Evolutionary conservation across 2,797 vertebrate species (phyloP), one percentile per base, ranked within the genome.

Genomic region (Anomalospiza imberbis): DNA sequence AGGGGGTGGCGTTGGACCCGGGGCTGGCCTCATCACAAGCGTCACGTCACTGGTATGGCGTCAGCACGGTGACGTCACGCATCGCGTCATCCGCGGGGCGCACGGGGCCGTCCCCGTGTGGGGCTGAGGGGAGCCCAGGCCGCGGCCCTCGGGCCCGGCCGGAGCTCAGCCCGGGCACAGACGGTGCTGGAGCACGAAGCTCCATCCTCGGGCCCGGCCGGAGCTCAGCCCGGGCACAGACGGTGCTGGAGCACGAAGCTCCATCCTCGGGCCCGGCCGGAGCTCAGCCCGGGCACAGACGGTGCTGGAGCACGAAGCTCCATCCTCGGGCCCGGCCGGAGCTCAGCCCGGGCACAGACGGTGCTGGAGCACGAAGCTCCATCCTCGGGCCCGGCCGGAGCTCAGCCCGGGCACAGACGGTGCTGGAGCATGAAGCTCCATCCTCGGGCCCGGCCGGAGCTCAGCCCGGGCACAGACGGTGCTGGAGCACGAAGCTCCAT

Each of bases 1-100:
- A 53, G 44, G 24, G 3, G 55, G 22, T 4, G 19, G 5, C 0
- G 53, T 9, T 24, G 18, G 10, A 2, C 1, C 1, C 1, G 1
- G 11, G 9, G 7, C 6, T 6, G 31, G 31, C 18, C 25, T 32
- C 6, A 1, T 3, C 4, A 1, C 16, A 2, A 8, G 13, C 19
- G 3, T 72, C 14, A 40, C 60, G 17, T 34, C 38, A 17, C 1
- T 0, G 2, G 0, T 6, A 1, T 65, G 12, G 0, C 44, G 44
- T 28, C 32, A 16, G 0, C 0, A 0, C 2, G 0, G 1, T 19
- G 9, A 10, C 5, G 15, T 32, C 44, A 8, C 0, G 0, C 0
- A 1, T 5, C 2, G 18, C 14, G 51, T 65, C 26, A 66, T 6
- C 7, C 7, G 0, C 4, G 9, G 12, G 10, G 16, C 34, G 50